phyloP scores from a whole-genome alignment of 2,113 vertebrate genomes.

The Hyaena hyaena region DNA sequence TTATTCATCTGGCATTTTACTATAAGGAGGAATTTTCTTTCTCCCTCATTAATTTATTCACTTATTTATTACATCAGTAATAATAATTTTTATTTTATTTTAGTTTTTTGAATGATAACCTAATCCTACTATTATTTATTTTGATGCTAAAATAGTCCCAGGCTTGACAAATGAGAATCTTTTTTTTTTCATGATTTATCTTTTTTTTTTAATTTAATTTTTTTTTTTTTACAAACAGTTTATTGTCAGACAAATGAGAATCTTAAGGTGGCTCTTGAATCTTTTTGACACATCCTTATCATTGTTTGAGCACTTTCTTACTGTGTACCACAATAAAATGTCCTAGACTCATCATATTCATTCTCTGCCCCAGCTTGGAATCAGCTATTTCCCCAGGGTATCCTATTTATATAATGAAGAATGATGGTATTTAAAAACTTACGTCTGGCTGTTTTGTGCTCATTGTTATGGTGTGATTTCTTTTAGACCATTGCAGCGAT shows the following conservation, averaged over 20 bases:
- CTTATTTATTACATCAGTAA: not conserved
- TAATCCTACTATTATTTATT: not conserved
- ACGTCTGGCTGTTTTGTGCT: not conserved
- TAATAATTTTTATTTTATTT: not conserved
- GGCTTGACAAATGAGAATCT: not conserved
- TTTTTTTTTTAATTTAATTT: too few species aligned
- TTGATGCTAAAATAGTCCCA: conserved; percentile 9
- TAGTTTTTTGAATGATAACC: not conserved
- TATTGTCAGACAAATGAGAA: not conserved
- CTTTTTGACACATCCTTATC: not conserved
- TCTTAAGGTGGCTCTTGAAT: not conserved
- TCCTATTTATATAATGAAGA: not conserved
- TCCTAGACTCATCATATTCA: not conserved
- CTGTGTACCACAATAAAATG: not conserved
- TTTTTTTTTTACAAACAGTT: too few species aligned
- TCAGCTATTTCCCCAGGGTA: not conserved
- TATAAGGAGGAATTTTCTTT: not conserved
- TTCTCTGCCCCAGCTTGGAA: not conserved
- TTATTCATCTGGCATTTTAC: not conserved
- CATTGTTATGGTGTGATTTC: not conserved
- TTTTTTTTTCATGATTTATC: too few species aligned
- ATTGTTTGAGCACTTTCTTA: not conserved
- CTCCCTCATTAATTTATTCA: not conserved
- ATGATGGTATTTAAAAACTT: not conserved
- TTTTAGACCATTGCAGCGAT: not conserved